A percentile compares a stretch with the other conserved stretches of the same genome.
phyloP scores from a whole-genome alignment of 2,888 invertebrate species.

The Drosophila setosimentum region DNA sequence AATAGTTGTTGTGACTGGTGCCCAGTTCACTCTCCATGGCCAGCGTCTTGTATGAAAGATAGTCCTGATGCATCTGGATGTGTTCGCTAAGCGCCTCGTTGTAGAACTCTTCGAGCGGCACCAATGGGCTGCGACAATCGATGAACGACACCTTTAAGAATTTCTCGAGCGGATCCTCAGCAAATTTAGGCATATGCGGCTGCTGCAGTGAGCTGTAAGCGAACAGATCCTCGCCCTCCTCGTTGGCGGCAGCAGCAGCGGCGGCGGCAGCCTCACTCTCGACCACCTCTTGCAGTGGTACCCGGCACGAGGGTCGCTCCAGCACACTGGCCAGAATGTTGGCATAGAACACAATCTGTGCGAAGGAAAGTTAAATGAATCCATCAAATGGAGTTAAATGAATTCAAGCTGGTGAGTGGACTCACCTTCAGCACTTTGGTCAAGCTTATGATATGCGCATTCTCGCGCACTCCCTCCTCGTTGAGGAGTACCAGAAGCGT shows the following conservation, averaged over 20 bases:
- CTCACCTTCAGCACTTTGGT: constrained; percentile 94
- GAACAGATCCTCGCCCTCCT: constrained; percentile 83
- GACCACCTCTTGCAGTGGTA: constrained; percentile 44
- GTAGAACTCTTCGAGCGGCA: constrained; percentile 96
- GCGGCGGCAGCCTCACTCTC: constrained; percentile 36
- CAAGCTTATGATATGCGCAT: constrained; percentile 92
- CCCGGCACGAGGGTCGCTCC: constrained; percentile 87
- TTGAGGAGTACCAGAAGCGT: constrained; percentile 93
- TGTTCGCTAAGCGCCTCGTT: constrained; percentile 97
- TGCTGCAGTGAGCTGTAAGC: constrained; percentile 81
- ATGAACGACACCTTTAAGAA: constrained; percentile 88
- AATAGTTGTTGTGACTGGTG: constrained; percentile 87
- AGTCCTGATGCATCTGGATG: constrained; percentile 97
- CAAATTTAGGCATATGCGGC: constrained; percentile 83
- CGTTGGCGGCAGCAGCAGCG: constrained; percentile 57
- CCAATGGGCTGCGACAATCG: constrained; percentile 93
- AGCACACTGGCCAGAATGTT: constrained; percentile 93
- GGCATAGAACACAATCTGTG: constrained; percentile 93
- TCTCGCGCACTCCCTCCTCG: constrained; percentile 93
- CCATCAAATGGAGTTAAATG: neutral
- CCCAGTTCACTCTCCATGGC: constrained; percentile 78
- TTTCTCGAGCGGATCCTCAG: constrained; percentile 86
- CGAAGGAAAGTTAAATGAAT: constrained; percentile 2
- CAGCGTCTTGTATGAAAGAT: constrained; percentile 93
- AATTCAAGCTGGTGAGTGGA: neutral